These are phyloP conservation scores for Agelaius phoeniceus DNA, from an alignment of 2,113 vertebrate genomes.

Conservation along the genomic window DNA sequence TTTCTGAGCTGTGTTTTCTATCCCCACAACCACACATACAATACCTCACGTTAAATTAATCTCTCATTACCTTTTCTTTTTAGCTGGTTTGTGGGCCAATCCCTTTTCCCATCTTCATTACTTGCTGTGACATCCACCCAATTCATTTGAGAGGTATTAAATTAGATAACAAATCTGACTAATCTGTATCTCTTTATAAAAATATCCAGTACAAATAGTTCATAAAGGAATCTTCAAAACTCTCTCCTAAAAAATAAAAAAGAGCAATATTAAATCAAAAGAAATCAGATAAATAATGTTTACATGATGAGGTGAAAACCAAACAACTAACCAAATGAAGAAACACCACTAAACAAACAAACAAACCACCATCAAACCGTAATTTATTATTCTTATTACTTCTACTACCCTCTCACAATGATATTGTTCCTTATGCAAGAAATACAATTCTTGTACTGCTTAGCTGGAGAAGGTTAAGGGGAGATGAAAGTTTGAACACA, in stretches of 20 bases:
- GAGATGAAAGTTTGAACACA: background rate
- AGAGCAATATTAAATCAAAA: background rate
- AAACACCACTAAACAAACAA: background rate
- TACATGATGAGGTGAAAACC: background rate
- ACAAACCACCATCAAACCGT: rapidly evolving
- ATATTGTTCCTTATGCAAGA: background rate
- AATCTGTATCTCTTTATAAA: background rate
- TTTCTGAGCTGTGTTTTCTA: background rate
- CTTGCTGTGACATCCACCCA: background rate
- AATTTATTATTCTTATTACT: background rate
- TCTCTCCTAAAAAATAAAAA: background rate
- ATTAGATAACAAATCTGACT: slow-evolving; percentile 17
- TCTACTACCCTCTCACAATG: background rate
- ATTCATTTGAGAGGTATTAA: background rate
- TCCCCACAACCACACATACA: background rate
- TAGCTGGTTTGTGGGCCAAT: background rate
- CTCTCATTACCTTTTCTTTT: slow-evolving; percentile 28
- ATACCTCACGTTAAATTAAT: background rate
- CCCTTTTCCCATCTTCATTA: background rate
- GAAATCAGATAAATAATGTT: slow-evolving; percentile 30
- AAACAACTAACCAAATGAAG: background rate
- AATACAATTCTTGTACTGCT: background rate
- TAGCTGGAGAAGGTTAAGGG: background rate
- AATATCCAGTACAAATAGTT: background rate
- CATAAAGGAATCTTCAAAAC: background rate